A percentile compares a stretch with the other conserved stretches of the same genome.
Evolutionary conservation across 2,113 vertebrate genomes (phyloP).

Genomic region (Neolamprologus sp.): DNA sequence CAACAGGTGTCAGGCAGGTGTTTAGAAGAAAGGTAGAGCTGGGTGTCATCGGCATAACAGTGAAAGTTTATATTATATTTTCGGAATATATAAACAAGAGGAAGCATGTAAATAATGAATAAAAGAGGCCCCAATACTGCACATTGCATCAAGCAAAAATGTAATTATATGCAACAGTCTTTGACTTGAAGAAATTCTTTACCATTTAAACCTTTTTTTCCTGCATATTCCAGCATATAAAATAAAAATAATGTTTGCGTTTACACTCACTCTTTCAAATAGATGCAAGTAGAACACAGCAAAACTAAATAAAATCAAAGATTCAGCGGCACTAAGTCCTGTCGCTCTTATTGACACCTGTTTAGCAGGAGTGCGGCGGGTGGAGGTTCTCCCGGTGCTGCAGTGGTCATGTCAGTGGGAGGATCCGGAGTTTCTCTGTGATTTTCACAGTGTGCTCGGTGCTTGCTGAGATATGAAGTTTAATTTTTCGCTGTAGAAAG

Average conservation of each 20-base stretch:
- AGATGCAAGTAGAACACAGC: not conserved
- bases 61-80: too few relatives aligned
- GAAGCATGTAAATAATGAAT: too few relatives aligned
- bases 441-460: not conserved
- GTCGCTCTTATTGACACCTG: too few relatives aligned
- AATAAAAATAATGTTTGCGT: not conserved
- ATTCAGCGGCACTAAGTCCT: not conserved
- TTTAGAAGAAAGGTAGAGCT: too few relatives aligned
- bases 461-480: not conserved
- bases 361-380: not conserved
- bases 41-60: too few relatives aligned
- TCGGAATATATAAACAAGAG: too few relatives aligned
- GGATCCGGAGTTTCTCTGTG: rapidly evolving
- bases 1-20: too few relatives aligned
- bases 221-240: not conserved
- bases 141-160: not conserved
- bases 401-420: not conserved
- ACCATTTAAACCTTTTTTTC: not conserved
- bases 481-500: rapidly evolving
- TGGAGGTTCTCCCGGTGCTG: not conserved
- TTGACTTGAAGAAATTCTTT: not conserved
- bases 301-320: not conserved
- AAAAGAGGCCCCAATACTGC: too few relatives aligned
- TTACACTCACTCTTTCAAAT: not conserved
- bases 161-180: not conserved